Conservation (phyloP, 1,140 invertebrate genomes). For the Drosophila setifemur region DNA sequence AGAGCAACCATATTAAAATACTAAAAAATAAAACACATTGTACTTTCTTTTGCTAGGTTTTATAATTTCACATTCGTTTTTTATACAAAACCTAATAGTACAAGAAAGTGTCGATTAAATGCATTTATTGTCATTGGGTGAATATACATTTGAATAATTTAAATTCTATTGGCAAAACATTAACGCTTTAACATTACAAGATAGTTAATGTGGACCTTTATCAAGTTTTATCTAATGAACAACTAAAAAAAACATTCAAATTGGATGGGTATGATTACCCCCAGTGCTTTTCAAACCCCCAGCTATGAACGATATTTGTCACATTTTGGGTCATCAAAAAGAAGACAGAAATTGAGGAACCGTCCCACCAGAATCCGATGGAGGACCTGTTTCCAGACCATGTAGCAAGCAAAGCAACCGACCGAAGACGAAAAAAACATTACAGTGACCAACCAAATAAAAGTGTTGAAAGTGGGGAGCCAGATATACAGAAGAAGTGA, state of each 20-base stretch:
- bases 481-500: constrained; percentile 16
- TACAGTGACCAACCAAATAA: constrained; percentile 11
- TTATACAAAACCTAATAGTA: too few species aligned
- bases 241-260: too few species aligned
- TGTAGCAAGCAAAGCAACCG: neutral
- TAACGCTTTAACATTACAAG: too few species aligned
- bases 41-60: constrained; percentile 4
- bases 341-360: constrained; percentile 31
- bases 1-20: constrained; percentile 5
- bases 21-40: constrained; percentile 1
- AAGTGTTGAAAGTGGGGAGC: constrained; percentile 31
- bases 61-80: constrained; percentile 19
- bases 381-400: constrained; percentile 48
- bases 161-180: too few species aligned
- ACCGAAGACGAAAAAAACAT: constrained; percentile 13
- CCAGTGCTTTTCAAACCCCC: constrained; percentile 8
- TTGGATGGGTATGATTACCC: too few species aligned
- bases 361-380: too few species aligned
- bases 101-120: too few species aligned
- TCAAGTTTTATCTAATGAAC: too few species aligned
- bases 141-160: too few species aligned
- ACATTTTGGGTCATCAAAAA: constrained; percentile 58
- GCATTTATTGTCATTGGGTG: too few species aligned
- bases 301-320: constrained; percentile 38
- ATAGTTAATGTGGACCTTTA: too few species aligned